A percentile compares a stretch with the other conserved stretches of the same genome.
Conservation (phyloP, 2,797 vertebrate genomes). For the Neostethus bicornis region DNA sequence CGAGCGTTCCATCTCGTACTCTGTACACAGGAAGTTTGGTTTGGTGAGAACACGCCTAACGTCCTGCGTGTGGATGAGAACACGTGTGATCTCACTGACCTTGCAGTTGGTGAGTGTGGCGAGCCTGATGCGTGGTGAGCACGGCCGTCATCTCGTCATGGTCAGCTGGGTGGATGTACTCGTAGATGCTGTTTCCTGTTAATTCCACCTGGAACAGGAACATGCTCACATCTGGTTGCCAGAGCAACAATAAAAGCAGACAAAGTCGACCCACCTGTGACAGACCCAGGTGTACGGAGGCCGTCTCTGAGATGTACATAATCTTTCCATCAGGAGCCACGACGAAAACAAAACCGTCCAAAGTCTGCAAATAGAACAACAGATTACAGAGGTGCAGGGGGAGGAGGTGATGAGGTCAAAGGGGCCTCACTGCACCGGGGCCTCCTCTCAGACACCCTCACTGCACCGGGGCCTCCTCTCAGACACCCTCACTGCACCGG, state of each 20-base stretch:
- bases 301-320: slow-evolving; percentile 99
- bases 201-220: slow-evolving; percentile 91
- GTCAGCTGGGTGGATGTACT: slow-evolving; percentile 96
- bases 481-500: no score
- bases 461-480: no score
- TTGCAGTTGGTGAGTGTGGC: slow-evolving; percentile 96
- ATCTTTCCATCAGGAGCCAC: slow-evolving; percentile 98
- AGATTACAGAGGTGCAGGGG: slow-evolving; percentile 7
- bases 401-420: no score
- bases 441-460: no score
- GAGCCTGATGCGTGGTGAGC: slow-evolving; percentile 95
- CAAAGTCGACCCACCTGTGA: slow-evolving; percentile 86
- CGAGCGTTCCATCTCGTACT: slow-evolving; percentile 96
- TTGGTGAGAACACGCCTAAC: neutral
- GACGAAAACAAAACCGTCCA: slow-evolving; percentile 98
- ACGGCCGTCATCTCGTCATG: slow-evolving; percentile 98
- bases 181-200: slow-evolving; percentile 98
- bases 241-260: neutral
- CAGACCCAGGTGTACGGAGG: slow-evolving; percentile 94
- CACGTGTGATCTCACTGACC: slow-evolving; percentile 68
- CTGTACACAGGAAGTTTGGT: slow-evolving; percentile 62
- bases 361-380: slow-evolving; percentile 80
- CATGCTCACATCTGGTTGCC: slow-evolving; percentile 33
- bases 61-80: neutral
- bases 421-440: no score